Evolutionary conservation across 2,888 invertebrate genomes (phyloP), one percentile per base, ranked within the genome.

Genomic region (Zygogramma bicolorata): DNA sequence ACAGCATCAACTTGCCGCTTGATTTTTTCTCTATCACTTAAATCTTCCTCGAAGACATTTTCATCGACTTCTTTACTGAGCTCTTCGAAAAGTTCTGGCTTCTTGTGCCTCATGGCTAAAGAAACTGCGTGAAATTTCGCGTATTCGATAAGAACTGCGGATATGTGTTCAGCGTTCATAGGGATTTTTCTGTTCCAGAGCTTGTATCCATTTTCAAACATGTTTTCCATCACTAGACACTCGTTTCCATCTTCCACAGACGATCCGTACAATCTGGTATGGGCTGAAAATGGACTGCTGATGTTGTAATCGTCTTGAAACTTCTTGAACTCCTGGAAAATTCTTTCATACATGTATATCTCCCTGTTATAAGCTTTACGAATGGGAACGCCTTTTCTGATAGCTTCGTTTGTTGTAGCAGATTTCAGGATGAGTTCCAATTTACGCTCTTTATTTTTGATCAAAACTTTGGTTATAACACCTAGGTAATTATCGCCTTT

Each of bases 81-180:
- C 0, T 76, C 29, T 1, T 76, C 66, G 67, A 80, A 84, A 25
- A 71, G 53, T 65, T 82, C 76, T 1, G 81, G 80, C 22, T 81
- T 65, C 57, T 81, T 77, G 53, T 83, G 75, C 25, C 76, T 81
- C 49, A 85, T 69, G 0, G 82, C 84, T 18, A 81, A 80, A 1
- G 83, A 83, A 1, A 83, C 67, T 0, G 83, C 81, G 68, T 86
- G 85, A 18, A 83, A 81, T 62, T 81, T 82, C 0, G 81, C 85
- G 53, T 84, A 82, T 58, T 82, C 82, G 8, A 75, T 73, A 22
- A 85, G 66, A 15, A 83, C 82, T 7, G 81, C 34, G 15, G 66
- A 68, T 0, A 84, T 70, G 68, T 85, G 85, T 20, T 79, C 73
- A 18, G 79, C 75, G 46, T 84, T 75, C 76, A 85, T 81, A 6